Evolutionary conservation across 2,888 invertebrate species (phyloP), one percentile per base, ranked within the genome.

Genomic region (Agriopis leucophaearia): DNA sequence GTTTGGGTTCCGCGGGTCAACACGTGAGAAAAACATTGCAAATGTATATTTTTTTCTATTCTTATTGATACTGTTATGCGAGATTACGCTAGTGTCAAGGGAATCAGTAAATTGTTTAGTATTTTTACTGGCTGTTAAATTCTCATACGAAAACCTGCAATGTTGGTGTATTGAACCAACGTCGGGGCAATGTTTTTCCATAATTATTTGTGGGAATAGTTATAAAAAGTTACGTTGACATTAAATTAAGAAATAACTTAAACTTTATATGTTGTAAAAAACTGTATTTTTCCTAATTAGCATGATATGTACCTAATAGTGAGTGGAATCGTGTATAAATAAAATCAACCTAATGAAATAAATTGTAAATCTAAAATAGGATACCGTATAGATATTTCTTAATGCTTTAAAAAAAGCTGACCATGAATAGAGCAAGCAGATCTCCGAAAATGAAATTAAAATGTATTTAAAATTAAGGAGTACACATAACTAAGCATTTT

Each of bases 61-160:
- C 70, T 73, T 66, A 59, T 71, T 71, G 71, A 67, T 69, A 66
- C 65, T 68, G 71, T 71, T 74, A 74, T 71, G 72, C 57, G 61
- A 56, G 69, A 67, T 72, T 72, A 74, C 69, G 72, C 67, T 66
- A 36, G 48, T 67, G 67, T 71, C 74, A 74, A 74, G 72, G 74
- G 61, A 50, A 45, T 64, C 58, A 36, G 48, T 27, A 65, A 62
- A 64, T 69, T 64, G 69, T 69, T 57, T 56, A 16, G 44, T 52
- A 12, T 66, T 51, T 40, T 52, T 18, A 9, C 16, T 38, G 38
- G 7, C 44, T 16, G n/a, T 8, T 47, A 10, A n/a, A 13, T 65
- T 60, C 66, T 47, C 62, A 57, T 40, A 61, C 45, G 55, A 55
- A 38, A 57, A 50, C 16, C 6, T 27, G 9, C 27, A 55, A 38